Evolutionary conservation across 2,113 vertebrate genomes (phyloP), one percentile per base, ranked within the genome.

Genomic region (Melanotaenia duboulayi): DNA sequence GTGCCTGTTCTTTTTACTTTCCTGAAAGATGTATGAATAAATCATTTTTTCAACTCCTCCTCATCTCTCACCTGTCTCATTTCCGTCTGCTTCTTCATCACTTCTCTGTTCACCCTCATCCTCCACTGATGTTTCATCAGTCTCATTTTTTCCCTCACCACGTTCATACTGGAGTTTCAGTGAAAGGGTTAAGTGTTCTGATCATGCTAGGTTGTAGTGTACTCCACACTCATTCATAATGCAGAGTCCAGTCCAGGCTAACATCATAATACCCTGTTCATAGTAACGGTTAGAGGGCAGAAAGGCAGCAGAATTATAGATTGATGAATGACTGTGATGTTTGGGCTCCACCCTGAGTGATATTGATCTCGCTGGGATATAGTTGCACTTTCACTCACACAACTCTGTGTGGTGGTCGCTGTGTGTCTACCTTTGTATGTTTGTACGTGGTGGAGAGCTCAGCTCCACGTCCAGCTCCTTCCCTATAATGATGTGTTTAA

Each of bases 331-430:
- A 65, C 65, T 65, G 81, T 7, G 22, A 75, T 89, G 83, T 86
- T 89, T 86, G 85, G 80, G 79, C 82, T 76, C 78, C 69, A 24
- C 69, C 71, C 81, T 71, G 81, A 86, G 54, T 82, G 80, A 83
- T 90, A 92, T 92, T 81, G 90, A 92, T 92, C 83, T 83, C 65
- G 14, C 57, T 55, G 74, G 71, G 78, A 73, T 35, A 63, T 69
- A 62, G 62, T 59, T 66, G 11, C 71, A 7, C 59, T 14, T 69
- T 57, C 54, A 37, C 46, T 71, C 50, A 20, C 65, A 65, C 32
- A 54, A 12, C 37, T 66, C 32, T 17, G 46, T 52, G 40, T 32
- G 55, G 20, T 50, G 24, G 79, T 28, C 42, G 70, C 65, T 83
- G 39, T 77, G 60, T 84, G 71, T 89, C 74, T 77, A 57, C 46